A percentile compares a stretch with the other conserved stretches of the same genome.
These are phyloP conservation scores for Drosophila gunungcola DNA, from an alignment of 1,140 invertebrate species.

Conservation along the genomic window DNA sequence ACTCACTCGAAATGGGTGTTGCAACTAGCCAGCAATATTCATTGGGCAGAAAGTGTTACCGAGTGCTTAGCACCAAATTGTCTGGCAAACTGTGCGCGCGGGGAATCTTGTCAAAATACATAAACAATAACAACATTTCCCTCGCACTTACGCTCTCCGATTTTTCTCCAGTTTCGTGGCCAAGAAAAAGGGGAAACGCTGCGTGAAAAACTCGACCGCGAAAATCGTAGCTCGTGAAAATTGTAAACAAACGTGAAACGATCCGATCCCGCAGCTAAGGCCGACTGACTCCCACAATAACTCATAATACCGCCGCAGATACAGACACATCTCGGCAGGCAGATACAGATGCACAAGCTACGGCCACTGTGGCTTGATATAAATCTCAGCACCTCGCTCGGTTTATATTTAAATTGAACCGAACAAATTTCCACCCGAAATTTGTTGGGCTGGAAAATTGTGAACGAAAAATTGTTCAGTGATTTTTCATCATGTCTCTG, in stretches of 20 bases:
- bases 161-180: constrained; percentile 3
- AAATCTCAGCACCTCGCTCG: constrained; percentile 73
- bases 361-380: constrained; percentile 35
- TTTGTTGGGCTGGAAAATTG: constrained; percentile 58
- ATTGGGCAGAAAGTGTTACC: constrained; percentile 6
- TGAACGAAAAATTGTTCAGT: constrained; percentile 80
- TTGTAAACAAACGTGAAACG: constrained; percentile 69
- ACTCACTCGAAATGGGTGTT: constrained; percentile 21
- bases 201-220: constrained; percentile 79
- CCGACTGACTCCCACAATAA: constrained; percentile 77
- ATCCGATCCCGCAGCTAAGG: constrained; percentile 65
- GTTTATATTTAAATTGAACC: constrained; percentile 78
- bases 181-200: constrained; percentile 38
- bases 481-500: constrained; percentile 81
- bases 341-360: constrained; percentile 25
- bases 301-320: constrained; percentile 62
- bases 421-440: constrained; percentile 60
- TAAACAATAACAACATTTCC: constrained; percentile 82
- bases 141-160: constrained; percentile 67
- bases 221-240: constrained; percentile 80
- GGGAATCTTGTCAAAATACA: constrained; percentile 82
- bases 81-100: constrained; percentile 67
- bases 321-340: constrained; percentile 22
- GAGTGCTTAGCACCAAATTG: constrained; percentile 64
- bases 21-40: constrained; percentile 15